Evolutionary conservation across 2,888 invertebrate genomes (phyloP).

Genomic region (Polietes domitor): DNA sequence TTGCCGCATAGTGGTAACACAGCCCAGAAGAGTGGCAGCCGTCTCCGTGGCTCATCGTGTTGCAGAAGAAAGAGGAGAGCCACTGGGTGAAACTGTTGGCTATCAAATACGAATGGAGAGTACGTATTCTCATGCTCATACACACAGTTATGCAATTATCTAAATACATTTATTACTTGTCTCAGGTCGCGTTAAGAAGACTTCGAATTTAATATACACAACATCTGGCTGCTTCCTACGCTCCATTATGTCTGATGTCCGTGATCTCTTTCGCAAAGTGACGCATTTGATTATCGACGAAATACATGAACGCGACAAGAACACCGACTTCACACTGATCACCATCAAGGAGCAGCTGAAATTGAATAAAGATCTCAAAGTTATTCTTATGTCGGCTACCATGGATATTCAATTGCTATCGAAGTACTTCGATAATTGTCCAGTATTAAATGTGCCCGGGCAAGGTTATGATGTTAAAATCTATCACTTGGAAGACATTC

Average conservation of each 20-base stretch:
- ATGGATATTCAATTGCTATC: conserved; percentile 91
- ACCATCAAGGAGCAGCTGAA: conserved; percentile 89
- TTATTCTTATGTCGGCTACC: conserved; percentile 97
- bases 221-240: conserved; percentile 83
- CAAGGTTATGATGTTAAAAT: conserved; percentile 88
- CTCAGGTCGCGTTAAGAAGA: conserved; percentile 73
- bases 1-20: conserved; percentile 94
- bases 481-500: conserved; percentile 90
- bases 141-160: neutral
- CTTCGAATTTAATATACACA: conserved; percentile 76
- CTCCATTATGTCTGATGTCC: conserved; percentile 90
- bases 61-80: conserved; percentile 87
- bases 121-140: conserved; percentile 69
- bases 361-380: conserved; percentile 86
- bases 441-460: conserved; percentile 89
- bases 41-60: conserved; percentile 94
- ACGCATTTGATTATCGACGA: conserved; percentile 96
- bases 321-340: conserved; percentile 95
- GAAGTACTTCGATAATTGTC: conserved; percentile 91
- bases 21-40: conserved; percentile 95
- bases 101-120: conserved; percentile 95
- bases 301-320: conserved; percentile 96
- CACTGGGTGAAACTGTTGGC: conserved; percentile 87
- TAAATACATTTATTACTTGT: neutral
- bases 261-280: conserved; percentile 73